Percentiles rank a stretch among this genome's conserved stretches.
phyloP scores from a whole-genome alignment of 2,113 vertebrate genomes.

The Lates calcarifer region DNA sequence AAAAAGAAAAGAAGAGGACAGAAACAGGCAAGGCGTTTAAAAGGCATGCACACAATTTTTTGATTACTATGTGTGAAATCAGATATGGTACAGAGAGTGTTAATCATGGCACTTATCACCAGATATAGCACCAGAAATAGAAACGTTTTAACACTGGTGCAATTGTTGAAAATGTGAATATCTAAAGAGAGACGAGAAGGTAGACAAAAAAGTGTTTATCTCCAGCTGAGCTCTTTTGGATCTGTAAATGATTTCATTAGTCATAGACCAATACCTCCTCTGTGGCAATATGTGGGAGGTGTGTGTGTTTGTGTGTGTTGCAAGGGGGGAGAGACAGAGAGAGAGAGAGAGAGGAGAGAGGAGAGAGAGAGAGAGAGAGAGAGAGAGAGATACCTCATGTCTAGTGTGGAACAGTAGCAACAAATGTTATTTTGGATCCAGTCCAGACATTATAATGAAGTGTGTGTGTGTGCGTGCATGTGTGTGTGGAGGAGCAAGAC shows the following conservation, averaged over 20 bases:
- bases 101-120: background rate
- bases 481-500: background rate
- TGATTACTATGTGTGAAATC: conserved; percentile 8
- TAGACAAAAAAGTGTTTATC: background rate
- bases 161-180: background rate
- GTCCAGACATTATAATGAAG: conserved; percentile 31
- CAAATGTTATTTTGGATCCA: conserved; percentile 51
- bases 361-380: background rate
- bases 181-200: background rate
- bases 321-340: background rate
- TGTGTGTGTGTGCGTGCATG: background rate
- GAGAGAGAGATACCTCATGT: conserved; percentile 16
- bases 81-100: background rate
- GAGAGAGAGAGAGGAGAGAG: background rate
- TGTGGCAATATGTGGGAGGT: conserved; percentile 48
- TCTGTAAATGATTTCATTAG: conserved; percentile 57
- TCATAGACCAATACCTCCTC: conserved; percentile 33
- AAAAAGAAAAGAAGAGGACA: background rate
- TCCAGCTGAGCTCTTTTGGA: conserved; percentile 37
- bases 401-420: conserved; percentile 53
- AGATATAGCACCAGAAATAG: background rate
- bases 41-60: background rate
- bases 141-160: conserved; percentile 15
- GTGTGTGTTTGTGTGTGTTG: background rate
- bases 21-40: background rate